Evolutionary conservation across 2,797 vertebrate genomes (phyloP), one percentile per base, ranked within the genome.

Genomic region (Acestrorhynchus altus): DNA sequence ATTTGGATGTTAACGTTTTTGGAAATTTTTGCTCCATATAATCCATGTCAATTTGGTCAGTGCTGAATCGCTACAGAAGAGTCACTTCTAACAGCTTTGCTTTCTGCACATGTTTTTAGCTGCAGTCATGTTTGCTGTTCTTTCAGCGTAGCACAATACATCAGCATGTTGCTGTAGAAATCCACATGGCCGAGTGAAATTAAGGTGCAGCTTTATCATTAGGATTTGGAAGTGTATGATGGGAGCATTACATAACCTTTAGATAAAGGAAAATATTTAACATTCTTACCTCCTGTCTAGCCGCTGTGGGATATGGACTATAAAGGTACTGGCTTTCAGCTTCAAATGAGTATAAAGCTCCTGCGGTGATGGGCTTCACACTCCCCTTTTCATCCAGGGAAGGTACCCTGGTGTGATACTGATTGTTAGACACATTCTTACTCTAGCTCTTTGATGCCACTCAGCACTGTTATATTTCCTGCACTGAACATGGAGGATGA

Each of bases 311-410:
- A 22, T 18, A 51, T 1, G 6, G 39, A 2, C 28, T 35, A 68
- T n/a, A 18, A 76, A 59, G 24, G 24, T 18, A 49, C 5, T 16
- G 9, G n/a, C 15, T 4, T 35, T 49, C 68, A 7, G 49, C 39
- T 56, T 46, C 71, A 72, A 78, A 71, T 64, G 35, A 72, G 22
- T 47, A 24, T 47, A 9, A 65, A 24, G 12, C 22, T 16, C 51
- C 49, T 56, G 26, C 12, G 47, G 1, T 22, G 49, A 20, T 47
- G n/a, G 35, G 18, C 52, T 72, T 70, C 40, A 69, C 11, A 20
- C 16, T 22, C 3, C 22, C 46, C 54, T 11, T 1, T 28, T 35
- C 10, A 12, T 46, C 24, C 47, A 2, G 5, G n/a, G 56, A 68
- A 31, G 44, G 47, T 51, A 31, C 18, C 8, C 44, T 60, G n/a